Base-by-base conservation (phyloP, 2,797 vertebrate genomes). In the Gorsachius magnificus region DNA sequence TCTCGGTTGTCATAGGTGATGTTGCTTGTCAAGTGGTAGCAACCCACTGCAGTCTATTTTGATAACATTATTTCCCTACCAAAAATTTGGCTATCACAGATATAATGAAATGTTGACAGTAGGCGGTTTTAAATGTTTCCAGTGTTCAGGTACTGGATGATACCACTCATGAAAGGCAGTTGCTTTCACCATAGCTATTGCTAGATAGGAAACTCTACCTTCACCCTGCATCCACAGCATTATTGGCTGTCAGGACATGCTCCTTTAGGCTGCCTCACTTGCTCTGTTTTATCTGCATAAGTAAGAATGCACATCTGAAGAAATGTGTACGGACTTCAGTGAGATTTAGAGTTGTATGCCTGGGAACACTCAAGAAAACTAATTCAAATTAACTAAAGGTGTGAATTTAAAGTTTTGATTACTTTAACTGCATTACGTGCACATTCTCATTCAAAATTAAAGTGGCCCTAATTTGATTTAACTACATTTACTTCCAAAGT, bases 361-460 rank as follows among this genome's bases (percentile, higher is more conserved):
- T 74, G 17, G 22, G 31, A 93, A 93, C 33, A 57, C 45, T 65
- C 45, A 60, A 71, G 65, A 91, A 94, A 93, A 83, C 16, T 43
- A 83, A 80, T 61, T 88, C 57, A 83, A 90, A 88, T 81, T 83
- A 94, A 86, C 64, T 83, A 69, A 88, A 88, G 57, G 88, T 93
- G 90, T 88, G 90, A 97, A 94, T 90, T 93, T 69, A 88, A 88
- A 95, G 29, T 81, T 86, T 76, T 53, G 85, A 71, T 81, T 93
- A 90, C 41, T 93, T 93, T 74, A 93, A 93, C 45, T 75, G 69
- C 57, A 83, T 92, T 77, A 87, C 50, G 50, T 50, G 53, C 69
- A 95, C 76, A 66, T 94, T 91, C 87, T 93, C 85, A 71, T 94
- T 91, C 69, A 93, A 95, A 93, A 95, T 93, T 91, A 64, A 95